phyloP scores from a whole-genome alignment of 2,113 vertebrate genomes.

The Callipepla californica region DNA sequence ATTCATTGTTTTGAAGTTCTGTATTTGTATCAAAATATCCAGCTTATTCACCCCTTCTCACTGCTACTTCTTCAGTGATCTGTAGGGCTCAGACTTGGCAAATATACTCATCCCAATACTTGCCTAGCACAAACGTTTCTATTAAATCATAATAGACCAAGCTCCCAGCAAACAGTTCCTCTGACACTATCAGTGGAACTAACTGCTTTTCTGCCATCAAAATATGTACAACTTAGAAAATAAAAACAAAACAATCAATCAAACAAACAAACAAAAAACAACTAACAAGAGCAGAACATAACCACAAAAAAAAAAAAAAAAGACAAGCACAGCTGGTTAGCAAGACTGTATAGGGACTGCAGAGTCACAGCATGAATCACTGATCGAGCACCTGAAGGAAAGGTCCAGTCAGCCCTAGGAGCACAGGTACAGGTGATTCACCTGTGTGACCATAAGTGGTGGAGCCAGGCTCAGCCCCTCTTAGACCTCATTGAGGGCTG shows the following conservation, averaged over 20 bases:
- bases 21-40: background rate
- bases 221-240: background rate
- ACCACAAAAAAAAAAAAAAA: no score
- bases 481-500: no score
- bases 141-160: background rate
- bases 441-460: no score
- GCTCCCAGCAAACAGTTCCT: background rate
- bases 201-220: background rate
- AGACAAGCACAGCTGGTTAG: background rate
- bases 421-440: no score
- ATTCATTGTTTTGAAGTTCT: background rate
- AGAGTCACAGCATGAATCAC: no score
- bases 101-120: accelerated
- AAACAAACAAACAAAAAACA: background rate
- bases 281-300: background rate
- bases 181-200: background rate
- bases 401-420: no score
- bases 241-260: no score
- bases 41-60: background rate
- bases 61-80: background rate
- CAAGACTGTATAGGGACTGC: background rate
- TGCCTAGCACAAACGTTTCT: background rate
- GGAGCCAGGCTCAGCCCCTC: no score
- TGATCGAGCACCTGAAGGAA: no score
- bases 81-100: background rate